Evolutionary conservation across 2,113 vertebrate genomes (phyloP), one percentile per base, ranked within the genome.

Genomic region (Gopherus evgoodei): DNA sequence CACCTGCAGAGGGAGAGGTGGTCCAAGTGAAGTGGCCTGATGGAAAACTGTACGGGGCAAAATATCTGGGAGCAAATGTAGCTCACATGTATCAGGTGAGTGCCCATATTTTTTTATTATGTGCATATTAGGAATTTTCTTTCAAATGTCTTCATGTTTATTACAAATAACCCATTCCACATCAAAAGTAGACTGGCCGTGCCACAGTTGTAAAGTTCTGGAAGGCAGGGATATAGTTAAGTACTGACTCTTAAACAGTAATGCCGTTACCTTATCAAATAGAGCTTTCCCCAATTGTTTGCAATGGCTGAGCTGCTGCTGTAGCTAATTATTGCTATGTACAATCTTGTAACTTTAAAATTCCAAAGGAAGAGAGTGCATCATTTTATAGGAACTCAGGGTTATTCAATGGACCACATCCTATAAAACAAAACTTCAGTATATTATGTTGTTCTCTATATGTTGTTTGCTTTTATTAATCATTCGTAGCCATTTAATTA

Each of bases 11-110:
- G 53, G 99, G 99, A 91, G 99, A 99, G 98, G 98, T 98, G 59
- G 98, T 99, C 86, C 99, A 99, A 97, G 99, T 99, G 90, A 99
- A 99, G 97, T 99, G 99, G 99, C 98, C 99, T 1, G 99, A 99
- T 96, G 99, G 99, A 94, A 99, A 99, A 92, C 98, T 99, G 95
- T 99, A 99, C 21, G 98, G 98, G n/a, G 99, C 99, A 54, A 99
- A 99, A 96, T 99, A 99, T 93, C 98, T 99, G 54, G 99, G 99
- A 97, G 98, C 98, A 81, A 99, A 99, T 89, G 97, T 98, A 85
- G 98, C 98, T 86, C 98, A 99, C 94, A 99, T 99, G 99, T 99
- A 99, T 97, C 99, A 99, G 98, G 99, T 99, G 97, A 95, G 98
- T 97, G 87, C 82, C 83, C 91, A 0, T 81, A 42, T 95, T 95